These are phyloP conservation scores for Drosophila insularis DNA, from an alignment of 1,140 invertebrate genomes.

Conservation along the genomic window DNA sequence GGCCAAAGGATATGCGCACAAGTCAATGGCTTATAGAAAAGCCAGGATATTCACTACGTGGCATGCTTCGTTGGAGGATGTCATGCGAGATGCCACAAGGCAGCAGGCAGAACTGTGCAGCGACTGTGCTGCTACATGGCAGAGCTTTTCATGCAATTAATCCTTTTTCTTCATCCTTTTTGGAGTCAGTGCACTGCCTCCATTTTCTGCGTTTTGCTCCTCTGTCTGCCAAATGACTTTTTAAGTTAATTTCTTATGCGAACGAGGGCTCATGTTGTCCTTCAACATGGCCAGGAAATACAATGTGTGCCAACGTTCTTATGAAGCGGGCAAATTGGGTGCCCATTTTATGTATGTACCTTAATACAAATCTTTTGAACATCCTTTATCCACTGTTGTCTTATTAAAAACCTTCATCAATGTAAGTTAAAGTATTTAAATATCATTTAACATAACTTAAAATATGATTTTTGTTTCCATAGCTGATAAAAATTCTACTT, in stretches of 20 bases:
- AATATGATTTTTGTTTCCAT: too few relatives aligned
- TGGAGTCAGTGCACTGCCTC: conserved; percentile 4
- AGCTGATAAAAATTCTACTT: too few relatives aligned
- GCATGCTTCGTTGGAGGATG: conserved; percentile 24
- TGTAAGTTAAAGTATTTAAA: not conserved
- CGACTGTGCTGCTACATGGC: conserved; percentile 17
- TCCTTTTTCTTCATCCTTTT: conserved; percentile 61
- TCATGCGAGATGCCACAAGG: conserved; percentile 25
- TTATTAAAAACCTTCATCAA: not conserved
- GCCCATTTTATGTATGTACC: not conserved
- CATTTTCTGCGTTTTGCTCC: conserved; percentile 37
- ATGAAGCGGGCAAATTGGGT: not conserved
- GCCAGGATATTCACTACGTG: conserved; percentile 68
- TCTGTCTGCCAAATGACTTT: conserved; percentile 72
- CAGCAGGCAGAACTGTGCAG: not conserved
- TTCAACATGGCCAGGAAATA: conserved; percentile 37
- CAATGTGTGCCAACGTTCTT: not conserved
- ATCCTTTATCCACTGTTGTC: not conserved
- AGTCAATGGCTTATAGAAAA: conserved; percentile 77
- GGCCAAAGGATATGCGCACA: conserved; percentile 69
- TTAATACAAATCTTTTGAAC: not conserved
- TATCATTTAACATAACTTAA: too few relatives aligned
- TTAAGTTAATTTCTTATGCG: conserved; percentile 77
- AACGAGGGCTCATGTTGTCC: conserved; percentile 51
- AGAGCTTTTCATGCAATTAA: conserved; percentile 66